Base-by-base conservation (phyloP, 2,888 invertebrate genomes). In the Coremacera marginata region DNA sequence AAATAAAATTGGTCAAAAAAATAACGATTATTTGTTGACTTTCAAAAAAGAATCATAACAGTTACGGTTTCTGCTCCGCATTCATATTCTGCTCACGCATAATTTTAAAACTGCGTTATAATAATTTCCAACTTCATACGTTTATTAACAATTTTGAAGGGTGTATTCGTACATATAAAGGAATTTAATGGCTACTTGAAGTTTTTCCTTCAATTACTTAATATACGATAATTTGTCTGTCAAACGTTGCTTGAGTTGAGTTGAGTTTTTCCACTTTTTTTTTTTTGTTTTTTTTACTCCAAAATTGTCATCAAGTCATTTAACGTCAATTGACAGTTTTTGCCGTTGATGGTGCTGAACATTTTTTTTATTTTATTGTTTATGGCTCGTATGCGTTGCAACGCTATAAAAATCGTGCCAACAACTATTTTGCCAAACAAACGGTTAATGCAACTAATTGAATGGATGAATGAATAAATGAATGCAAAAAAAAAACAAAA, bases 141-240 rank as follows among this genome's bases (percentile, higher is more conserved):
- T 5, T 37, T 31, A 44, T 11, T 11, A 44, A 11, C 1, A 7
- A 44, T 44, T 44, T 44, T 14, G 1, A 7, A 44, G 44, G 44
- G 44, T 44, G 44, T 44, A 14, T 2, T 7, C 14, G 22, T 55
- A 16, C 22, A 55, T 55, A 16, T 19, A 55, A 55, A 55, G 55
- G 9, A 3, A 55, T 8, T 55, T 19, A 52, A 51, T 22, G 27
- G 8, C 27, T 63, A 31, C 19, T 1, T 34, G 57, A 5, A 25
- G 60, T 27, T 51, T 27, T 51, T 51, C 52, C 8, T 51, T 51
- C 65, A 73, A 73, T 73, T 65, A 73, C 73, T 73, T 65, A 73
- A 73, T 73, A 65, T 73, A 73, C 73, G 63, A 73, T 73, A 73
- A 73, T 73, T 73, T 73, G 73, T 73, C 73, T 63, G 34, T 44